Conservation (phyloP, 2,797 vertebrate species). For the Avahi laniger region DNA sequence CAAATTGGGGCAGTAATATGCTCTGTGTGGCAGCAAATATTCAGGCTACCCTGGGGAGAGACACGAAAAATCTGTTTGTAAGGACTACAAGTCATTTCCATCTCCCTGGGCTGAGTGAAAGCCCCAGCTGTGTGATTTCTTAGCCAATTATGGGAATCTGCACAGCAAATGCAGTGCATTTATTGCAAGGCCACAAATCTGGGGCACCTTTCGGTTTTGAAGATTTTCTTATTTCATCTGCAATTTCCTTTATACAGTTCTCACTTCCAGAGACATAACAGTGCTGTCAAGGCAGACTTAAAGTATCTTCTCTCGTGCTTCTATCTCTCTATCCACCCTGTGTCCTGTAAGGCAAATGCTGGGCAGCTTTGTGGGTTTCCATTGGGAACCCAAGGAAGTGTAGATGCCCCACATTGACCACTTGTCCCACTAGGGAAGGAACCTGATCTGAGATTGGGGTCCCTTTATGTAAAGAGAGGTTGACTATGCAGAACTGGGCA, state of each 20-base stretch:
- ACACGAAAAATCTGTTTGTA: conserved; percentile 20
- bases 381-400: fast-evolving
- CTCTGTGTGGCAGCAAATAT: conserved; percentile 46
- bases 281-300: background rate
- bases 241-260: background rate
- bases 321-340: background rate
- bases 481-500: background rate
- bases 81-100: conserved; percentile 5
- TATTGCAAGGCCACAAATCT: conserved; percentile 54
- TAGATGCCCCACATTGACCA: background rate
- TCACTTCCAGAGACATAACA: background rate
- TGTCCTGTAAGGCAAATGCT: background rate
- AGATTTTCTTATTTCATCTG: conserved; percentile 43
- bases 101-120: conserved; percentile 23
- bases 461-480: background rate
- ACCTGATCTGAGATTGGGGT: background rate
- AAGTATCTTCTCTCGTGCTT: background rate
- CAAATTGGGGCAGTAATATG: conserved; percentile 38
- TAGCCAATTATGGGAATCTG: conserved; percentile 43
- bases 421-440: background rate
- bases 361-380: background rate
- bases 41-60: background rate
- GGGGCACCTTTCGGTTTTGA: conserved; percentile 52
- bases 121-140: conserved; percentile 16
- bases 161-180: conserved; percentile 31